Evolutionary conservation across 2,113 vertebrate species (phyloP).

Genomic region (Rhinoderma darwinii): DNA sequence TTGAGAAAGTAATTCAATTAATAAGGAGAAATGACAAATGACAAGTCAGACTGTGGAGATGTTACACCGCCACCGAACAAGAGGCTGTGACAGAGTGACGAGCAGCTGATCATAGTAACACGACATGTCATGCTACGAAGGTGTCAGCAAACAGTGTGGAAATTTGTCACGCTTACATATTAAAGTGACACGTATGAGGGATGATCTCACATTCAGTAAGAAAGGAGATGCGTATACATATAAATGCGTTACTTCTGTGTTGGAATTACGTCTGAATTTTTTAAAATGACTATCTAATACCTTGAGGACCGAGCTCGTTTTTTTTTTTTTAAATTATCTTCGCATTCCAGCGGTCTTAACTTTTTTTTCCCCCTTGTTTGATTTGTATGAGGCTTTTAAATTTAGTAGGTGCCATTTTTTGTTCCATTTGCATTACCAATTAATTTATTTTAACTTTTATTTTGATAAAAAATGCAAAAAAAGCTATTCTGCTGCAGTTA

Average conservation of each 20-base stretch:
- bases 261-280: neutral
- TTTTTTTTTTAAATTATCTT: too few species aligned
- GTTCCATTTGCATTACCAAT: too few species aligned
- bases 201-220: neutral
- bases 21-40: constrained; percentile 1
- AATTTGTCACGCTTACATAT: neutral
- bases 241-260: neutral
- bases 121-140: neutral
- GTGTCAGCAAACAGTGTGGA: neutral
- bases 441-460: too few species aligned
- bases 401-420: too few species aligned
- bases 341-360: too few species aligned
- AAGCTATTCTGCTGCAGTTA: too few species aligned
- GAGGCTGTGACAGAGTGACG: constrained; percentile 14
- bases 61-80: neutral
- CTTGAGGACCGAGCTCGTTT: too few species aligned
- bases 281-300: neutral
- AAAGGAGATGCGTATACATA: neutral
- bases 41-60: neutral
- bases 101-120: constrained; percentile 4
- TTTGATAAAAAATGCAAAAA: too few species aligned
- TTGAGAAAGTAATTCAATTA: neutral
- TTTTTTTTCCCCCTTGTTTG: too few species aligned
- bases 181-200: neutral
- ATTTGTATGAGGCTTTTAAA: too few species aligned